Base-by-base conservation (phyloP, 2,888 invertebrate genomes). In the Clunio marinus region DNA sequence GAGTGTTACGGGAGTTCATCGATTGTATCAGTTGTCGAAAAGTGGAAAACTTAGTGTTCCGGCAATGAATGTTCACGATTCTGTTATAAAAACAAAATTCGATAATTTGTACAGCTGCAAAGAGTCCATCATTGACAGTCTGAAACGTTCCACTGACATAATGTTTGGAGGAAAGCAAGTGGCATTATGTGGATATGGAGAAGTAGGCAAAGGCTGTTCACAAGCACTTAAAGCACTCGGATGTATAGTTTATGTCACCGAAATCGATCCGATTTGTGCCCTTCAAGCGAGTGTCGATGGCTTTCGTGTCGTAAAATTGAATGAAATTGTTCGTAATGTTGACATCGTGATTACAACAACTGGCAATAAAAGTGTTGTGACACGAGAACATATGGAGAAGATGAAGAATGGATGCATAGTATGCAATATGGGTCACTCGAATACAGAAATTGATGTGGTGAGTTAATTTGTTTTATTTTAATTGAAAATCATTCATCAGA, bases 81-180 rank as follows among this genome's bases (percentile, higher is more conserved):
- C 96, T 2, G 96, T 97, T 46, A 97, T 96, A 1, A 97, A 97
- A 83, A 96, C 96, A 55, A 97, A 96, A 81, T 97, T 96, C 76
- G 97, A 97, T 79, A 97, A 96, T 79, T 82, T 96, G 32, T 97
- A 97, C 77, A 94, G 95, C 72, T 97, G 96, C 80, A 88, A 96
- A 77, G 93, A 93, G 80, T 91, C 91, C 68, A 91, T 93, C 73
- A 84, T 93, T 75, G 93, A 93, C 71, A 82, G 83, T 72, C 77
- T 83, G 70, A 79, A 79, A 72, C 77, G 79, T 17, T 80, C 78
- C 37, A 78, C 78, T 24, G 97, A 97, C 75, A 86, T 96, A 8
- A 97, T 97, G 97, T 96, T 97, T 77, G 96, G 96, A n/a, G 97
- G 97, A 0, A 97, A 97, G 76, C 96, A 96, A 80, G 93, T 96